A percentile compares a stretch with the other conserved stretches of the same genome.
These are phyloP conservation scores for Pseudopodoces humilis DNA, from an alignment of 2,113 vertebrate genomes.

Conservation along the genomic window DNA sequence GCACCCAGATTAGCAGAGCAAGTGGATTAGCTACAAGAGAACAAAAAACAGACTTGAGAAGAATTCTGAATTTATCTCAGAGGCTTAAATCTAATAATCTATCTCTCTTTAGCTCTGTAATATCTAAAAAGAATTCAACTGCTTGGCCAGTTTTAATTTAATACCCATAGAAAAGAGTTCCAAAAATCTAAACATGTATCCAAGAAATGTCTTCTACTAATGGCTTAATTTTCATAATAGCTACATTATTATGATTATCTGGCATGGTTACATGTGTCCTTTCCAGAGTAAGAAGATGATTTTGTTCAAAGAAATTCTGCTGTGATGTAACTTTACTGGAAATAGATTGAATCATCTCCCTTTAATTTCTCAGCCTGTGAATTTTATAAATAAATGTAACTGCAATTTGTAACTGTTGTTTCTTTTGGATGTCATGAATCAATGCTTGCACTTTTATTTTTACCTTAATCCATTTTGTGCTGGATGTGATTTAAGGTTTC, in stretches of 20 bases:
- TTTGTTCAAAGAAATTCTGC: background rate
- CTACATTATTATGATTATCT: background rate
- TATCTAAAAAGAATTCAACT: background rate
- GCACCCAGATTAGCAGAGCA: background rate
- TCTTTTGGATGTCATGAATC: background rate
- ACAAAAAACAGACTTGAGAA: background rate
- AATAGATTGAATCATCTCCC: background rate
- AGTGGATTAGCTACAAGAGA: background rate
- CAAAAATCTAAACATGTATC: background rate
- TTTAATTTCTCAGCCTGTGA: background rate
- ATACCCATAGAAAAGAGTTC: background rate
- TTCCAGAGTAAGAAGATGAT: background rate
- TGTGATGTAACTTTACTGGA: background rate
- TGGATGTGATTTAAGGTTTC: background rate
- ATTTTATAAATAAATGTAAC: background rate
- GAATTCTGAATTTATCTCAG: background rate
- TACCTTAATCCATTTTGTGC: background rate
- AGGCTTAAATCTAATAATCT: background rate
- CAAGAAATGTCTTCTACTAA: background rate
- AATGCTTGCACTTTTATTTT: background rate
- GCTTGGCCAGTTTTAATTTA: background rate
- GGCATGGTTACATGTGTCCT: background rate
- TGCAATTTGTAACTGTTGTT: background rate
- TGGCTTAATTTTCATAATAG: background rate
- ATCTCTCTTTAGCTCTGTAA: background rate